phyloP scores from a whole-genome alignment of 2,888 invertebrate species.

The Diplazon laetatorius region DNA sequence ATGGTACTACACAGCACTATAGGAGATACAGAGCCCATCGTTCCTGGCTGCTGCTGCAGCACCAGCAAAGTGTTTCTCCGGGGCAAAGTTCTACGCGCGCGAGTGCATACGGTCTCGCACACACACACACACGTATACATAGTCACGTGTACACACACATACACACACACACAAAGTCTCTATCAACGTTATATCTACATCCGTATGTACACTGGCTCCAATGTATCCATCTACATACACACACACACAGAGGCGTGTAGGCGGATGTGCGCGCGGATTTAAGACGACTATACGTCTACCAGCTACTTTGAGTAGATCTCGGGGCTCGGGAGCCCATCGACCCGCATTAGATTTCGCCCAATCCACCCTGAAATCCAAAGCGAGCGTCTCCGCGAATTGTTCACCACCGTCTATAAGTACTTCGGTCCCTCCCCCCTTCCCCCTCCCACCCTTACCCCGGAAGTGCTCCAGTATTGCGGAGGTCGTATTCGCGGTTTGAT shows the following conservation, averaged over 20 bases:
- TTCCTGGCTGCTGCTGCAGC: conserved; percentile 29
- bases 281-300: conserved; percentile 41
- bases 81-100: conserved; percentile 58
- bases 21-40: conserved; percentile 54
- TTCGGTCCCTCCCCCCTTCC: too few relatives aligned
- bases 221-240: conserved; percentile 26
- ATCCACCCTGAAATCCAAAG: conserved; percentile 52
- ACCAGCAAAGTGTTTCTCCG: conserved; percentile 58
- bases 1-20: conserved; percentile 23
- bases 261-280: conserved; percentile 40
- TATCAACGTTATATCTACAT: conserved; percentile 22
- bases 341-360: conserved; percentile 58
- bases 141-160: conserved; percentile 20
- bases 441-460: too few relatives aligned
- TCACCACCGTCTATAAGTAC: conserved; percentile 43
- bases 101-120: conserved; percentile 47
- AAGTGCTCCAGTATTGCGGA: conserved; percentile 29
- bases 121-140: conserved; percentile 38
- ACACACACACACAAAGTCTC: conserved; percentile 14
- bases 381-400: conserved; percentile 43
- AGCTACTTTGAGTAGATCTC: conserved; percentile 48
- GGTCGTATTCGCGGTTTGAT: conserved; percentile 10
- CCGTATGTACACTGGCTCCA: conserved; percentile 18
- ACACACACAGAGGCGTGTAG: too few relatives aligned
- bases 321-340: conserved; percentile 50